Evolutionary conservation across 2,797 vertebrate species (phyloP).

Genomic region (Loriculus beryllinus): DNA sequence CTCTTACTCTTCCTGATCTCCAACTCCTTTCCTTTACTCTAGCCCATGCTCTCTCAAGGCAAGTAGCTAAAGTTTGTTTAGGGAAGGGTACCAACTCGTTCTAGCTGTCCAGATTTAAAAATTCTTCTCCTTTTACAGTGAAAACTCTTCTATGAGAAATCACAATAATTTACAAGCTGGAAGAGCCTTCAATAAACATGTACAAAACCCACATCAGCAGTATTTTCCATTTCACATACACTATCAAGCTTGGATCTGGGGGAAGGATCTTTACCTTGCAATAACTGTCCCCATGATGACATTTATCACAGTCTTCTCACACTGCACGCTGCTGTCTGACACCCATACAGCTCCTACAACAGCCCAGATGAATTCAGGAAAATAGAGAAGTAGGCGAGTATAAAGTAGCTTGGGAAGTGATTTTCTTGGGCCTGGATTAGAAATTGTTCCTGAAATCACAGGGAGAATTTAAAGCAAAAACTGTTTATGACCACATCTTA

Average conservation of each 20-base stretch:
- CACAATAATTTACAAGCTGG: background rate
- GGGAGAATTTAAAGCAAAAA: background rate
- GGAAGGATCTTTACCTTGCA: slow-evolving; percentile 80
- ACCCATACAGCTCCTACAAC: slow-evolving; percentile 90
- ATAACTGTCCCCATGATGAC: slow-evolving; percentile 85
- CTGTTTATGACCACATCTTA: background rate
- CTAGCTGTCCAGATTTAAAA: background rate
- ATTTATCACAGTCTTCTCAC: slow-evolving; percentile 82
- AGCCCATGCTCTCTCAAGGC: background rate
- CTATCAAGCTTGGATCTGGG: background rate
- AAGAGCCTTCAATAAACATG: background rate
- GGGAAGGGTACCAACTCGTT: background rate
- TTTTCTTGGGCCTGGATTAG: slow-evolving; percentile 89
- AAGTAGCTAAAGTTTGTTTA: background rate
- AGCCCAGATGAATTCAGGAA: slow-evolving; percentile 93
- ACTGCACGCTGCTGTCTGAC: slow-evolving; percentile 79
- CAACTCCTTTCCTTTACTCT: background rate
- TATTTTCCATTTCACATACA: background rate
- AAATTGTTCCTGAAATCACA: slow-evolving; percentile 88
- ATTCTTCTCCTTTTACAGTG: background rate
- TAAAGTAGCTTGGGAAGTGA: slow-evolving; percentile 90
- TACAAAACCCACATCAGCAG: fast-evolving
- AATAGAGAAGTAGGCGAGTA: slow-evolving; percentile 85
- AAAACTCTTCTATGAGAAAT: background rate
- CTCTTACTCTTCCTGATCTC: background rate